A percentile compares a stretch with the other conserved stretches of the same genome.
Evolutionary conservation across 1,140 invertebrate species (phyloP).

Genomic region (Dendrolimus punctatus): DNA sequence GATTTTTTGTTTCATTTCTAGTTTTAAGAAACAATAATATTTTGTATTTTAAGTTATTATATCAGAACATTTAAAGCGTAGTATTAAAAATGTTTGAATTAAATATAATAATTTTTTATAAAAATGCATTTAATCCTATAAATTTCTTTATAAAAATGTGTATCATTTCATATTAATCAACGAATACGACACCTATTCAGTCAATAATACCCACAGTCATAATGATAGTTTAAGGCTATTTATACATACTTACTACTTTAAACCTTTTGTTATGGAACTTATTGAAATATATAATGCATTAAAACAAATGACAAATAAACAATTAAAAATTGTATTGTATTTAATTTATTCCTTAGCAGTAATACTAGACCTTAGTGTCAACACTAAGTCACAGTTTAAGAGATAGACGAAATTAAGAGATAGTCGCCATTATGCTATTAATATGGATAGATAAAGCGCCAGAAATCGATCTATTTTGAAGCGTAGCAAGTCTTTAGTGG

Average conservation of each 20-base stretch:
- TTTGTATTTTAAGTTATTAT: too few relatives aligned
- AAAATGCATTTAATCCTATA: slow-evolving; percentile 38
- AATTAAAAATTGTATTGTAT: slow-evolving; percentile 41
- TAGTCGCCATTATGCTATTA: too few relatives aligned
- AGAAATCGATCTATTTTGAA: too few relatives aligned
- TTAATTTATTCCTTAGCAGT: slow-evolving; percentile 20
- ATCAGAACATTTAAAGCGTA: slow-evolving; percentile 9
- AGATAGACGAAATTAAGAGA: too few relatives aligned
- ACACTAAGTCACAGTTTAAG: neutral
- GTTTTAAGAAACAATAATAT: too few relatives aligned
- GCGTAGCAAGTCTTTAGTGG: too few relatives aligned
- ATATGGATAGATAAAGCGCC: too few relatives aligned
- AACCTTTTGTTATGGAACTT: slow-evolving; percentile 68
- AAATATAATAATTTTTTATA: slow-evolving; percentile 47
- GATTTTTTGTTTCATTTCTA: too few relatives aligned
- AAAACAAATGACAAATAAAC: slow-evolving; percentile 69
- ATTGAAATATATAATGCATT: slow-evolving; percentile 68
- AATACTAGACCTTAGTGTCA: neutral
- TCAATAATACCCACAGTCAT: slow-evolving; percentile 53
- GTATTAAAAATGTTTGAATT: slow-evolving; percentile 20
- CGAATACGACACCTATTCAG: slow-evolving; percentile 45
- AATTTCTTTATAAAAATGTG: slow-evolving; percentile 38
- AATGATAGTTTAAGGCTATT: slow-evolving; percentile 65
- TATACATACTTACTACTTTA: slow-evolving; percentile 56
- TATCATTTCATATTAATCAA: slow-evolving; percentile 40